Evolutionary conservation across 2,113 vertebrate genomes (phyloP).

Genomic region (Pseudorasbora parva): DNA sequence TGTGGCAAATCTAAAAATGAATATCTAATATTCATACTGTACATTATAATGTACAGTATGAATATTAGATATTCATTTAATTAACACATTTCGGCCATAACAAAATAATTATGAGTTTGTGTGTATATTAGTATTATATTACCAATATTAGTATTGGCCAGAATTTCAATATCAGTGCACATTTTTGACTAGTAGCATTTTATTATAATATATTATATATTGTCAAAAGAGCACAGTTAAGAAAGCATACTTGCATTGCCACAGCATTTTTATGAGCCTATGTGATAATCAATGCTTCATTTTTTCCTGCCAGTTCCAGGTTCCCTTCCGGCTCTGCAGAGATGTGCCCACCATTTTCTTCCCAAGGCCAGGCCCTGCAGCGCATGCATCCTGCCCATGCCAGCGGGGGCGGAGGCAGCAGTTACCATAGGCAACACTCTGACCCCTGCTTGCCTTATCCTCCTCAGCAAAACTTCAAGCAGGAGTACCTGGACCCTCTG

Average conservation of each 20-base stretch:
- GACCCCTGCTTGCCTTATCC: conserved; percentile 86
- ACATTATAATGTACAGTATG: no score
- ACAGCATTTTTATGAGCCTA: background rate
- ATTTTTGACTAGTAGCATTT: no score
- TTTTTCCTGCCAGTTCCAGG: conserved; percentile 70
- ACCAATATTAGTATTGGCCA: no score
- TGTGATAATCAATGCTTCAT: background rate
- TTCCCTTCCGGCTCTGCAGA: conserved; percentile 83
- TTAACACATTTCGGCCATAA: no score
- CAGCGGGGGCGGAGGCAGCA: conserved; percentile 57
- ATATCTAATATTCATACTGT: no score
- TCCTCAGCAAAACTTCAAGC: conserved; percentile 89
- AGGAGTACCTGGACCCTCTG: conserved; percentile 86
- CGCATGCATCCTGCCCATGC: conserved; percentile 76
- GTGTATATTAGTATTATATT: no score
- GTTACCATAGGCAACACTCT: conserved; percentile 82
- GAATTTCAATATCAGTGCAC: no score
- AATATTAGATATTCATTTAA: no score
- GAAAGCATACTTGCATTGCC: background rate
- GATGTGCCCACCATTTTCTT: conserved; percentile 82
- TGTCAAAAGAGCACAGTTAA: no score
- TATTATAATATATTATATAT: no score
- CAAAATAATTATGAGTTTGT: no score
- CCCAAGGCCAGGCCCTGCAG: conserved; percentile 78
- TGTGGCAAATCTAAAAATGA: no score